Conservation (phyloP, 2,888 invertebrate genomes). For the Cetonia aurata region DNA sequence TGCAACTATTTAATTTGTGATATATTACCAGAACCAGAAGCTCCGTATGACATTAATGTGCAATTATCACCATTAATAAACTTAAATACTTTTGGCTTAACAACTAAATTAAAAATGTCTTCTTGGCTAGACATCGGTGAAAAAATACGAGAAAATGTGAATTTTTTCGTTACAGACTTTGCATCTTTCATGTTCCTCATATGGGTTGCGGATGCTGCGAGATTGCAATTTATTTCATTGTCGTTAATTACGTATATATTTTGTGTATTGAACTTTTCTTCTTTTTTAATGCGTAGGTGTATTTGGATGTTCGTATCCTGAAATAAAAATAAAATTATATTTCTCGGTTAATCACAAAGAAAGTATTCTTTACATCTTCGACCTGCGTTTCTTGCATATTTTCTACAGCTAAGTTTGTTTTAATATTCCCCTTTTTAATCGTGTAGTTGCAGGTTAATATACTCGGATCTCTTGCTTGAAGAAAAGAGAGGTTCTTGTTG, state of each 20-base stretch:
- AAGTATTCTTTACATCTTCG: not conserved
- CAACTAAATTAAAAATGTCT: slow-evolving; percentile 58
- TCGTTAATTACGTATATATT: slow-evolving; percentile 41
- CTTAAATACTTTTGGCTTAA: slow-evolving; percentile 58
- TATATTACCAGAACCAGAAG: slow-evolving; percentile 88
- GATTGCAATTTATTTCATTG: slow-evolving; percentile 41
- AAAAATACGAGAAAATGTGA: slow-evolving; percentile 60
- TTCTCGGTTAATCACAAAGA: not conserved
- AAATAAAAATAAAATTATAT: slow-evolving; percentile 9
- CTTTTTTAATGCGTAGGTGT: slow-evolving; percentile 46
- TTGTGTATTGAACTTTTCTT: slow-evolving; percentile 1
- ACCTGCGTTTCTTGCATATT: not conserved
- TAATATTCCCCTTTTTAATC: not conserved
- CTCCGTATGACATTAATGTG: slow-evolving; percentile 88
- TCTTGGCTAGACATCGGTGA: slow-evolving; percentile 54
- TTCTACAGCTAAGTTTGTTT: not conserved
- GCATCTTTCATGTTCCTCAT: slow-evolving; percentile 35
- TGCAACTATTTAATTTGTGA: not conserved
- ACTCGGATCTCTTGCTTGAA: slow-evolving; percentile 41
- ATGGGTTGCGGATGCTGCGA: slow-evolving; percentile 37
- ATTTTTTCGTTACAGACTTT: slow-evolving; percentile 46
- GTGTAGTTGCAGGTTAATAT: slow-evolving; percentile 5
- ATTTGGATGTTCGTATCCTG: slow-evolving; percentile 40
- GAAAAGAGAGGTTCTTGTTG: slow-evolving; percentile 10
- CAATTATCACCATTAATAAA: slow-evolving; percentile 75